Conservation (phyloP, 2,888 invertebrate genomes). For the Dendrolimus houi region DNA sequence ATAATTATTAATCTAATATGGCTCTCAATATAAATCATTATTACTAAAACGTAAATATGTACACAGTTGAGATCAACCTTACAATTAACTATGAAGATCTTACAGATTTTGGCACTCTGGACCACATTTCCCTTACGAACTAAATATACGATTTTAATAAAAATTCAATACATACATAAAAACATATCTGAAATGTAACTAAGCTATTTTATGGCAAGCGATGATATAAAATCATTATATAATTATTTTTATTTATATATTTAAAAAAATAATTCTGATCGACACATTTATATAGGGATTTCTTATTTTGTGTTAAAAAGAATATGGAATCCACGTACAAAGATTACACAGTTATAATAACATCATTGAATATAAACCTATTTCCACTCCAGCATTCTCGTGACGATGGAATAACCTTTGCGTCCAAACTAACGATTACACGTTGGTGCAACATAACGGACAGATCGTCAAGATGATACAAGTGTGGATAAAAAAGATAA, state of each 20-base stretch:
- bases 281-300: too few species aligned
- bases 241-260: neutral
- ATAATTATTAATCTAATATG: constrained; percentile 4
- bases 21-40: neutral
- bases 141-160: constrained; percentile 27
- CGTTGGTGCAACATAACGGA: too few species aligned
- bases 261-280: too few species aligned
- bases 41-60: constrained; percentile 38
- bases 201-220: constrained; percentile 34
- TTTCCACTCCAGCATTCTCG: too few species aligned
- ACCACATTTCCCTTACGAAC: constrained; percentile 44
- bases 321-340: too few species aligned
- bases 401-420: too few species aligned
- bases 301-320: too few species aligned
- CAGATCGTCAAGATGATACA: too few species aligned
- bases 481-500: too few species aligned
- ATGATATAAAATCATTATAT: constrained; percentile 5
- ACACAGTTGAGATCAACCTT: constrained; percentile 72
- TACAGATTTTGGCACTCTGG: constrained; percentile 69
- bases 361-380: too few species aligned
- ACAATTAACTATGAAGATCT: constrained; percentile 57
- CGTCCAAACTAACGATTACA: too few species aligned
- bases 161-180: constrained; percentile 16
- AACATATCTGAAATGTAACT: constrained; percentile 18
- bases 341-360: too few species aligned